Percentiles rank a stretch among this genome's conserved stretches.
Evolutionary conservation across 2,797 vertebrate species (phyloP).

Genomic region (Macroramphosus scolopax): DNA sequence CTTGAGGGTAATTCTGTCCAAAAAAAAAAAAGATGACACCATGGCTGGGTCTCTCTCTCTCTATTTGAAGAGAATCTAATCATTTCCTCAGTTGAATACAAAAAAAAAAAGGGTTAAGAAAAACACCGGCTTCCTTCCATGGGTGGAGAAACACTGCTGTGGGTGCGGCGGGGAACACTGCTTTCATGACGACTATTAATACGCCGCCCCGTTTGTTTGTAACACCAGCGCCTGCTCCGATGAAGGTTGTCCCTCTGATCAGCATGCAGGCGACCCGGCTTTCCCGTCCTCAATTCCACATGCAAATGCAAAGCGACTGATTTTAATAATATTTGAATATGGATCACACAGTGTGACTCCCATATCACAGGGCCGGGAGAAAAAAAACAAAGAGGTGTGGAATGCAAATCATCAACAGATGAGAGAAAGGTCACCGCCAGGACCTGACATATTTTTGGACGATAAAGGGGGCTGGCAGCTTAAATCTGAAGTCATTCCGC

Average conservation of each 20-base stretch:
- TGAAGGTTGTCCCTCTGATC: conserved; percentile 73
- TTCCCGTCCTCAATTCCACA: conserved; percentile 80
- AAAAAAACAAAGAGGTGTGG: conserved; percentile 47
- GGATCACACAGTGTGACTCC: conserved; percentile 76
- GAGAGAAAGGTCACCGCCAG: conserved; percentile 69
- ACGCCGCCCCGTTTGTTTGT: conserved; percentile 62
- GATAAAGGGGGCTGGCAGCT: conserved; percentile 44
- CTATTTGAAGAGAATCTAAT: conserved; percentile 42
- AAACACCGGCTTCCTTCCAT: conserved; percentile 60
- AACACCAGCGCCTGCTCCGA: conserved; percentile 64
- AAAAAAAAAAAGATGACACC: conserved; percentile 33
- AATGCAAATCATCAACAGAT: conserved; percentile 75
- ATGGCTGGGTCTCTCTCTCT: conserved; percentile 21
- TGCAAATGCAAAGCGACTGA: conserved; percentile 76
- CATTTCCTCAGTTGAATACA: conserved; percentile 43
- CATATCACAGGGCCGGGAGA: conserved; percentile 66
- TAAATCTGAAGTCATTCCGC: conserved; percentile 62
- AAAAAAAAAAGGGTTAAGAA: conserved; percentile 33
- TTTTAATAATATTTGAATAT: conserved; percentile 84
- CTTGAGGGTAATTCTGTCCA: conserved; percentile 20
- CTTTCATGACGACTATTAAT: conserved; percentile 65
- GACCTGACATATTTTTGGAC: conserved; percentile 70
- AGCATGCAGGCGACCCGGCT: conserved; percentile 76
- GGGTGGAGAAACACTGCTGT: conserved; percentile 36
- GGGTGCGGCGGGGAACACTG: conserved; percentile 43